Conservation (phyloP, 2,113 vertebrate genomes). For the Oreocharis arfaki region DNA sequence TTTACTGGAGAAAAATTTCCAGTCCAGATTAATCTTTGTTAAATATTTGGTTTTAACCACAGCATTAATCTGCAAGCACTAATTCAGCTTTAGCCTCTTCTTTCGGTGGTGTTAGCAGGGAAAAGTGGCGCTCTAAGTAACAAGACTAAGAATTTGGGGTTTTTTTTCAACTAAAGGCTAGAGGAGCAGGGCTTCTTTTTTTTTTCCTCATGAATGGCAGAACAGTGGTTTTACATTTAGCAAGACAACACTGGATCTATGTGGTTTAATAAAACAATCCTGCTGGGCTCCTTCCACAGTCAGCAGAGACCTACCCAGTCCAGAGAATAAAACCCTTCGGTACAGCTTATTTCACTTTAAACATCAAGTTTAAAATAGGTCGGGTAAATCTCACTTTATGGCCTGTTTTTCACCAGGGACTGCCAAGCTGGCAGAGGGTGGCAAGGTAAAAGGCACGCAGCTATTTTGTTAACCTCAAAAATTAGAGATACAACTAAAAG, state of each 20-base stretch:
- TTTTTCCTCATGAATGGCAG: not conserved
- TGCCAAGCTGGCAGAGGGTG: not conserved
- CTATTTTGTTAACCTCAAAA: not conserved
- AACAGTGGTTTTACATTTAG: not conserved
- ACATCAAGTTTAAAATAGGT: not conserved
- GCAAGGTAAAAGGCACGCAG: not conserved
- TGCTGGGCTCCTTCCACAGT: not conserved
- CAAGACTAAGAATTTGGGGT: not conserved
- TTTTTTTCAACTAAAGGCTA: not conserved
- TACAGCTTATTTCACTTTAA: not conserved
- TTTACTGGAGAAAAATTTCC: not conserved
- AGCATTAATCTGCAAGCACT: not conserved
- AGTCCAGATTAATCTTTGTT: not conserved
- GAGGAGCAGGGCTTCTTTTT: fast-evolving
- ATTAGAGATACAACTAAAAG: not conserved
- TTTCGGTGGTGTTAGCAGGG: not conserved
- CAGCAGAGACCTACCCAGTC: not conserved
- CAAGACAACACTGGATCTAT: not conserved
- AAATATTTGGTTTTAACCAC: not conserved
- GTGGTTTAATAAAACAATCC: not conserved
- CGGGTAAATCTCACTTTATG: not conserved
- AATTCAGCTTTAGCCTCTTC: not conserved
- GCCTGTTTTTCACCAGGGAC: not conserved
- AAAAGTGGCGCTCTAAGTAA: not conserved
- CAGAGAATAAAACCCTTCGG: not conserved